phyloP scores from a whole-genome alignment of 2,888 invertebrate species.

The Chirona hameri region DNA sequence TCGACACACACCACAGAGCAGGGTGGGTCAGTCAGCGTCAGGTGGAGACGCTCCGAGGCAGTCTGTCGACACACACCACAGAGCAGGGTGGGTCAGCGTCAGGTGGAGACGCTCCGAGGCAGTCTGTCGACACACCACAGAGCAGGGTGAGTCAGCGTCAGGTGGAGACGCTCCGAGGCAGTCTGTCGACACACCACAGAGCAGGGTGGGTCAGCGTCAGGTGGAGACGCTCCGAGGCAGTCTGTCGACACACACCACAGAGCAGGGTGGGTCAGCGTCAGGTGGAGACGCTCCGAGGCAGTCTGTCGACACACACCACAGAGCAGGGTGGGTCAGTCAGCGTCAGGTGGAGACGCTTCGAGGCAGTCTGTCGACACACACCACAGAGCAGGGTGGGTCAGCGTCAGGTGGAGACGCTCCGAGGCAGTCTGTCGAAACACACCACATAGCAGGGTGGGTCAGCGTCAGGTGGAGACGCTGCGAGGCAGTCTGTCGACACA shows the following conservation, averaged over 20 bases:
- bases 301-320: slow-evolving; percentile 30
- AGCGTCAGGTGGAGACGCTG: slow-evolving; percentile 39
- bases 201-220: slow-evolving; percentile 38
- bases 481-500: slow-evolving; percentile 32
- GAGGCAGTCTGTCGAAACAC: slow-evolving; percentile 32
- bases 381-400: slow-evolving; percentile 33
- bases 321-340: slow-evolving; percentile 36
- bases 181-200: slow-evolving; percentile 30
- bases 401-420: slow-evolving; percentile 38
- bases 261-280: slow-evolving; percentile 37
- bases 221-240: slow-evolving; percentile 36
- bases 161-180: slow-evolving; percentile 36
- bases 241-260: slow-evolving; percentile 29
- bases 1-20: no score
- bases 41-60: slow-evolving; percentile 36
- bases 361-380: slow-evolving; percentile 32
- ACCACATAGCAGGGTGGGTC: slow-evolving; percentile 29
- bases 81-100: slow-evolving; percentile 36
- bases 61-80: slow-evolving; percentile 30
- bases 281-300: slow-evolving; percentile 36
- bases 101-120: slow-evolving; percentile 37
- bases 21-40: slow-evolving; percentile 39
- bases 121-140: slow-evolving; percentile 30
- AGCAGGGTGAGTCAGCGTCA: slow-evolving; percentile 38
- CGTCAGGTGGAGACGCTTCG: slow-evolving; percentile 38